phyloP scores from a whole-genome alignment of 2,797 vertebrate species.

The Rhinophrynus dorsalis region DNA sequence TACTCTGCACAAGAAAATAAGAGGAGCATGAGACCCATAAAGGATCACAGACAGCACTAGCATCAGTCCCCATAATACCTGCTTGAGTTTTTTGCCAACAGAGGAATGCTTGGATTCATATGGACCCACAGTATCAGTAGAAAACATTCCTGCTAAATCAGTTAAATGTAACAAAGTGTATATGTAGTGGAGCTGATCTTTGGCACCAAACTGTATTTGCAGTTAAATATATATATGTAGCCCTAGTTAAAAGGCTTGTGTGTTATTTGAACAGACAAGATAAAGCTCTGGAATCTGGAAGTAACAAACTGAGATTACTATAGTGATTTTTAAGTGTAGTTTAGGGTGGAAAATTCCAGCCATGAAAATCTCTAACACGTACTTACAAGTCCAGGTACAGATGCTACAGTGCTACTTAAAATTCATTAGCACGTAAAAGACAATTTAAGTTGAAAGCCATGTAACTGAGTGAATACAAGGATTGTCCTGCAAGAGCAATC shows the following conservation, averaged over 20 bases:
- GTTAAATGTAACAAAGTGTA: not conserved
- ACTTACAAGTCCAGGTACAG: too few species aligned
- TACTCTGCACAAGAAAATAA: conserved; percentile 83
- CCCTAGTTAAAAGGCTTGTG: not conserved
- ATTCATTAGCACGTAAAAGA: not conserved
- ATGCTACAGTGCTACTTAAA: not conserved
- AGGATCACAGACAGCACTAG: conserved; percentile 78
- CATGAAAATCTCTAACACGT: too few species aligned
- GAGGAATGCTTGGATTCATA: not conserved
- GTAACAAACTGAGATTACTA: too few species aligned
- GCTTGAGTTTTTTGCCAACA: conserved; percentile 39
- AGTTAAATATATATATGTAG: too few species aligned
- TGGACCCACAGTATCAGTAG: not conserved
- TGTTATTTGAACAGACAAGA: too few species aligned
- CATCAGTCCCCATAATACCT: conserved; percentile 75
- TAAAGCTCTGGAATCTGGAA: too few species aligned
- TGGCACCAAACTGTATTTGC: not conserved
- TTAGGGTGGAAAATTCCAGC: too few species aligned
- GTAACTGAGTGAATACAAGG: too few species aligned
- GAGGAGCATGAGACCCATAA: conserved; percentile 89
- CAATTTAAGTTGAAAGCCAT: not conserved
- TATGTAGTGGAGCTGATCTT: not conserved
- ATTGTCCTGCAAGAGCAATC: not conserved
- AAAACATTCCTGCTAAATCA: conserved; percentile 38
- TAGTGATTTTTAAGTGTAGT: too few species aligned